Conservation (phyloP, 2,113 vertebrate species). For the Craseonycteris thonglongyai region DNA sequence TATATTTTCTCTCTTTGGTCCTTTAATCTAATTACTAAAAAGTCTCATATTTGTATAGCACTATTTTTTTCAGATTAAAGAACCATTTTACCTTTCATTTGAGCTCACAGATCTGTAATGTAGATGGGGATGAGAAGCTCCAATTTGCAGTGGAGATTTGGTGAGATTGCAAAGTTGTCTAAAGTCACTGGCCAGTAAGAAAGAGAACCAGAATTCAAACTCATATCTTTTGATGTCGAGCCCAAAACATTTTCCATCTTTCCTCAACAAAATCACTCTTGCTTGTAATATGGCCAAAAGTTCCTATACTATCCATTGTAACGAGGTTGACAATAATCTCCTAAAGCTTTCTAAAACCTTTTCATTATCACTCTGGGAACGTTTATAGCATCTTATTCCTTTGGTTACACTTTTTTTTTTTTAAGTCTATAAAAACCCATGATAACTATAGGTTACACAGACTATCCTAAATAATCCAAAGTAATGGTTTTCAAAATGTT, state of each 20-base stretch:
- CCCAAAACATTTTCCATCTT: slow-evolving; percentile 14
- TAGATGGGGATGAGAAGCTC: not conserved
- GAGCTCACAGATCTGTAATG: not conserved
- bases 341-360: slow-evolving; percentile 41
- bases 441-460: not conserved
- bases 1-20: not conserved
- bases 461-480: slow-evolving; percentile 10
- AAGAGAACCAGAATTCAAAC: not conserved
- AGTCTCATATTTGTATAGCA: not conserved
- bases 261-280: slow-evolving; percentile 7
- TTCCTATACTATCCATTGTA: not conserved
- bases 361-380: slow-evolving; percentile 11
- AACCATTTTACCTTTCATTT: not conserved
- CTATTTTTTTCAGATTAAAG: not conserved
- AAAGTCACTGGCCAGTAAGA: not conserved
- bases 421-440: slow-evolving; percentile 15
- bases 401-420: not conserved
- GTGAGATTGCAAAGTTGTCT: not conserved
- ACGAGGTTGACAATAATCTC: not conserved
- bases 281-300: not conserved
- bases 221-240: not conserved
- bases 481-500: slow-evolving; percentile 22
- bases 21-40: not conserved
- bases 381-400: not conserved
- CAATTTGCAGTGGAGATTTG: not conserved